Evolutionary conservation across 2,797 vertebrate species (phyloP).

Genomic region (Ptychadena robeensis): DNA sequence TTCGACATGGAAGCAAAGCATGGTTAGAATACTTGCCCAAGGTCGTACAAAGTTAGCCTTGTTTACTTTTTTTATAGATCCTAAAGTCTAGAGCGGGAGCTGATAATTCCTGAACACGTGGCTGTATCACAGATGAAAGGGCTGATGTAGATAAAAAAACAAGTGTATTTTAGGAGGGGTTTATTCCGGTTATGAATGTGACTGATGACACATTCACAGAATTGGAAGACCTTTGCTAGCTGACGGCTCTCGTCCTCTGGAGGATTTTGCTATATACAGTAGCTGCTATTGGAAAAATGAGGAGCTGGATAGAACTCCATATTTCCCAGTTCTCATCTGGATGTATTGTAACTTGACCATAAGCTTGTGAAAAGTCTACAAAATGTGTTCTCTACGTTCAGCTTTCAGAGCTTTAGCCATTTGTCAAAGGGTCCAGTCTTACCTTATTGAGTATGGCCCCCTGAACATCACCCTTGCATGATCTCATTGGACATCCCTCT

Average conservation of each 20-base stretch:
- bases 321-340: not conserved
- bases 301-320: not conserved
- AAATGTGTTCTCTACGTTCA: not conserved
- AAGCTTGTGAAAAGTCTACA: not conserved
- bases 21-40: not conserved
- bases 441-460: not conserved
- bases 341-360: not conserved
- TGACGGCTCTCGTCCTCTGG: not conserved
- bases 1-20: not conserved
- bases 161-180: slow-evolving; percentile 12
- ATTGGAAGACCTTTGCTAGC: slow-evolving; percentile 6
- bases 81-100: slow-evolving; percentile 26
- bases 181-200: slow-evolving; percentile 21
- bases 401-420: not conserved
- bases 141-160: not conserved
- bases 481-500: not conserved
- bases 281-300: slow-evolving; percentile 12
- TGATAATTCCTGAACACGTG: slow-evolving; percentile 29
- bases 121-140: slow-evolving; percentile 20
- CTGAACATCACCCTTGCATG: not conserved
- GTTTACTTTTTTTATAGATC: slow-evolving; percentile 28
- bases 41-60: slow-evolving; percentile 24
- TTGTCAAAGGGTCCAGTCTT: no score
- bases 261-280: slow-evolving; percentile 5
- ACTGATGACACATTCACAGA: slow-evolving; percentile 26